These are phyloP conservation scores for Dromas ardeola DNA, from an alignment of 2,113 vertebrate genomes.

Conservation along the genomic window DNA sequence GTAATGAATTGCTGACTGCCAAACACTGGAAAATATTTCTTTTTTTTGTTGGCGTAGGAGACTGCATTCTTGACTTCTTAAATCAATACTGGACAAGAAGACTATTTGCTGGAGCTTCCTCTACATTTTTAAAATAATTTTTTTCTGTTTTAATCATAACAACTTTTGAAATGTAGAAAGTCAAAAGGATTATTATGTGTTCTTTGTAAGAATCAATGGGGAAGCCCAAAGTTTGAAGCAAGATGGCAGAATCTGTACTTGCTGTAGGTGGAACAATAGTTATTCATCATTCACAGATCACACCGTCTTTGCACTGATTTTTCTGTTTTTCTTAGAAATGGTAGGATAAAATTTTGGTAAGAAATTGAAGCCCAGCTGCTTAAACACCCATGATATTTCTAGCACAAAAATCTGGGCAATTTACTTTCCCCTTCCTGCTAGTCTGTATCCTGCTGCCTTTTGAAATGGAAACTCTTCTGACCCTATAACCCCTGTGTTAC, in stretches of 20 bases:
- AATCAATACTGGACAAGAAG: background rate
- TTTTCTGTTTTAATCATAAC: background rate
- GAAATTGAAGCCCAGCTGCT: conserved; percentile 2
- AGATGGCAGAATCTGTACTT: background rate
- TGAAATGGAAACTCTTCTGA: conserved; percentile 75
- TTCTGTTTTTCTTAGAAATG: conserved; percentile 18
- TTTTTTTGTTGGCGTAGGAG: background rate
- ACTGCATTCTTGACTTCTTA: background rate
- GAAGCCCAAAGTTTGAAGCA: background rate
- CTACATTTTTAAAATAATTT: background rate
- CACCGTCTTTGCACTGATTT: background rate
- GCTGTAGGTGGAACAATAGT: background rate
- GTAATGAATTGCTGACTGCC: background rate
- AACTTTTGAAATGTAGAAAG: background rate
- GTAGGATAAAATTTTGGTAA: conserved; percentile 21
- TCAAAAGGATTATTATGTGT: background rate
- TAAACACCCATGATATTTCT: conserved; percentile 40
- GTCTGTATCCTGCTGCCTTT: conserved; percentile 63
- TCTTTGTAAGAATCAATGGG: background rate
- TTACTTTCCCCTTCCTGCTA: conserved; percentile 47
- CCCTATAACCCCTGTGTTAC: conserved; percentile 70
- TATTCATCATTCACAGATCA: background rate
- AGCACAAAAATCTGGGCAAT: conserved; percentile 57
- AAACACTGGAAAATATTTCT: background rate
- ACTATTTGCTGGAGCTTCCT: background rate